phyloP scores from a whole-genome alignment of 2,888 invertebrate genomes.

The Patella pellucida region DNA sequence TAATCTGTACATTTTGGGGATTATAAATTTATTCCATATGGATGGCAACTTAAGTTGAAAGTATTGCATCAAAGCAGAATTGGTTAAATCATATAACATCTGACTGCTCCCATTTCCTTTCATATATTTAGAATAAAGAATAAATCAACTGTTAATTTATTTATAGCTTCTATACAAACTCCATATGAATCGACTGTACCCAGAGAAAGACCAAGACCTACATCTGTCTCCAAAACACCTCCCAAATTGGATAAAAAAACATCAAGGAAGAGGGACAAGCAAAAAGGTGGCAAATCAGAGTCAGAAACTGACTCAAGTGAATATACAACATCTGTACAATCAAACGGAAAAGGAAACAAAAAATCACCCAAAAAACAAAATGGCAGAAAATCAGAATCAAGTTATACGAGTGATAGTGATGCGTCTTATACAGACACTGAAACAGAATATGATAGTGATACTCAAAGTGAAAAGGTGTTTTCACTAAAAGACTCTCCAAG shows the following conservation, averaged over 20 bases:
- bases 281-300: neutral
- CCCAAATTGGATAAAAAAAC: neutral
- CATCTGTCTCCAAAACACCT: neutral
- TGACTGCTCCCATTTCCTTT: too few species aligned
- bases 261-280: neutral
- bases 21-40: too few species aligned
- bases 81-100: too few species aligned
- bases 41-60: too few species aligned
- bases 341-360: conserved; percentile 7
- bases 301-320: neutral
- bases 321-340: neutral
- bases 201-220: neutral
- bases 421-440: conserved; percentile 24
- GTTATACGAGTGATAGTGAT: neutral
- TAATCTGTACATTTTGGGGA: too few species aligned
- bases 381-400: neutral
- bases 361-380: neutral
- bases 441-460: conserved; percentile 23
- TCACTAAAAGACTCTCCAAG: conserved; percentile 19
- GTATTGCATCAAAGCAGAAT: too few species aligned
- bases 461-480: conserved; percentile 17
- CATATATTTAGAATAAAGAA: too few species aligned
- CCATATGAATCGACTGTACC: conserved; percentile 1
- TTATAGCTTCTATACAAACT: neutral
- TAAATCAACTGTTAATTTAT: too few species aligned